Evolutionary conservation across 2,113 vertebrate species (phyloP).

Genomic region (Rhinichthys klamathensis): DNA sequence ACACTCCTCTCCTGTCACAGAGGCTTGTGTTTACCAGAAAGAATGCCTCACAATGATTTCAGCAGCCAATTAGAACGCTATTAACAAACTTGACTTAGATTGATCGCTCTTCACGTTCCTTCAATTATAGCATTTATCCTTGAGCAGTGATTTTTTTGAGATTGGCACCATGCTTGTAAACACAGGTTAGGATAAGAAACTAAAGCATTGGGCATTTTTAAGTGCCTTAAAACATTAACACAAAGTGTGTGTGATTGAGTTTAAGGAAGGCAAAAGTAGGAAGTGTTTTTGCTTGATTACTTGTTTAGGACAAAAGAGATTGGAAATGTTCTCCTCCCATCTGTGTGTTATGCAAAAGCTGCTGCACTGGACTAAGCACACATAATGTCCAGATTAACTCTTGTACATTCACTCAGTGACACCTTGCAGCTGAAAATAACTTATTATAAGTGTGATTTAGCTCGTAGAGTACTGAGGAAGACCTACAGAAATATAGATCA

Average conservation of each 20-base stretch:
- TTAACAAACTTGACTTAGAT: neutral
- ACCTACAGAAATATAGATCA: neutral
- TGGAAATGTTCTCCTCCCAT: neutral
- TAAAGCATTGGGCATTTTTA: neutral
- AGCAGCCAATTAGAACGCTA: neutral
- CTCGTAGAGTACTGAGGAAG: constrained; percentile 28
- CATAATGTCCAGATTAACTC: constrained; percentile 67
- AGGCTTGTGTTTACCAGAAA: constrained; percentile 16
- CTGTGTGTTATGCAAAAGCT: constrained; percentile 67
- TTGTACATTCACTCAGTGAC: constrained; percentile 30
- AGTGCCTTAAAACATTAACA: neutral
- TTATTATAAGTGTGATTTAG: constrained; percentile 24
- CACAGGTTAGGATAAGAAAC: neutral
- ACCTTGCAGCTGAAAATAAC: constrained; percentile 25
- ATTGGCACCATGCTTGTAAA: neutral
- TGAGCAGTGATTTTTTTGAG: neutral
- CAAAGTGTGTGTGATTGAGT: neutral
- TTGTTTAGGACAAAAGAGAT: neutral
- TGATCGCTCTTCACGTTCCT: neutral
- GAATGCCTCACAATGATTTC: neutral
- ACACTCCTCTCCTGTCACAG: neutral
- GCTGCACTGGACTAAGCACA: constrained; percentile 61
- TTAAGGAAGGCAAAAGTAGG: neutral
- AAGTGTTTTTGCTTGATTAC: neutral
- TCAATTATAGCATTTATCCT: neutral